phyloP scores from a whole-genome alignment of 1,140 invertebrate genomes.

The Drusus annulatus region DNA sequence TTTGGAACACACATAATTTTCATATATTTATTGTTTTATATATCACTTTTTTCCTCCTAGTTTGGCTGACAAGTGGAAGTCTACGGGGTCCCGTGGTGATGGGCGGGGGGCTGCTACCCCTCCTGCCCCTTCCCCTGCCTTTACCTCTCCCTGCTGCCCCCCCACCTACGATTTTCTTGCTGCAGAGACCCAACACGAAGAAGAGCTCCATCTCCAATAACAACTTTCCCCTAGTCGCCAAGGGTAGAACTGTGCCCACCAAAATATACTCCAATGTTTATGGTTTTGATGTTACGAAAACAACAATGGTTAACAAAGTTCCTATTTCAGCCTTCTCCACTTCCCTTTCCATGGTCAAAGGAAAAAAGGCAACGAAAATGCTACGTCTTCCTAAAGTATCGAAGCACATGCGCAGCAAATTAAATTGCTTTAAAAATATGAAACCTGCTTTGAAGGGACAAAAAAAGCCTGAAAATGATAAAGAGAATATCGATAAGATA shows the following conservation, averaged over 20 bases:
- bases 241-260: neutral
- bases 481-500: neutral
- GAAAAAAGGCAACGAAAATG: slow-evolving; percentile 64
- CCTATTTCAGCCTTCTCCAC: slow-evolving; percentile 78
- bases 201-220: slow-evolving; percentile 13
- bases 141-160: slow-evolving; percentile 37
- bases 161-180: slow-evolving; percentile 43
- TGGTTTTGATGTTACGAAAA: slow-evolving; percentile 67
- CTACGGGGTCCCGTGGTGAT: slow-evolving; percentile 27
- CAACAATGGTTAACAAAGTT: slow-evolving; percentile 80
- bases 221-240: slow-evolving; percentile 6
- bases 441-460: neutral
- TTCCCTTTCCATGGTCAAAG: slow-evolving; percentile 64
- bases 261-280: slow-evolving; percentile 59
- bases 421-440: slow-evolving; percentile 16
- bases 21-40: no score
- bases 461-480: neutral
- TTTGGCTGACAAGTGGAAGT: slow-evolving; percentile 49
- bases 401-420: slow-evolving; percentile 32
- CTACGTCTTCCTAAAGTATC: slow-evolving; percentile 42
- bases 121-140: slow-evolving; percentile 43
- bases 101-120: neutral
- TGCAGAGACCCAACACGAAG: slow-evolving; percentile 38
- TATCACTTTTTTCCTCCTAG: slow-evolving; percentile 31
- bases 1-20: no score